phyloP scores from a whole-genome alignment of 2,888 invertebrate species.

The Acleris laterana region DNA sequence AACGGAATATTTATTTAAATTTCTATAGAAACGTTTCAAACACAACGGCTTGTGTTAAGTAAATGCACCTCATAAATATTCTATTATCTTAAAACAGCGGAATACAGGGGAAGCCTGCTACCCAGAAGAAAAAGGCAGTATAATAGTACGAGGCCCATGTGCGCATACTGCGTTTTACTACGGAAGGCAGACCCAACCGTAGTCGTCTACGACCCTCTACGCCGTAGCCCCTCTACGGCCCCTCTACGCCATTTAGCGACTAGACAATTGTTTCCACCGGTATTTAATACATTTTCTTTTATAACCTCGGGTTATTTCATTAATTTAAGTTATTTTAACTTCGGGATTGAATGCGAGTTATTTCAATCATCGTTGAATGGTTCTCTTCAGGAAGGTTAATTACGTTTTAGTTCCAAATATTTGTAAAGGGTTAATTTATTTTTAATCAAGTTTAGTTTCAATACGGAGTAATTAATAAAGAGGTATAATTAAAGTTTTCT shows the following conservation, averaged over 20 bases:
- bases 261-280: background rate
- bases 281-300: constrained; percentile 15
- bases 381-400: background rate
- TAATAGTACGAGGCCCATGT: too few species aligned
- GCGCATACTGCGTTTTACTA: too few species aligned
- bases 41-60: too few species aligned
- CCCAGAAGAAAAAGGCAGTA: too few species aligned
- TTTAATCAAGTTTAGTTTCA: too few species aligned
- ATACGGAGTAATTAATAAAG: too few species aligned
- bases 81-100: too few species aligned
- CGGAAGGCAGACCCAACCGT: constrained; percentile 1
- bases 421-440: constrained; percentile 11
- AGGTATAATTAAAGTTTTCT: too few species aligned
- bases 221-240: constrained; percentile 25
- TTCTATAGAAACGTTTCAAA: too few species aligned
- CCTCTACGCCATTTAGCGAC: constrained; percentile 2
- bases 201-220: constrained; percentile 17
- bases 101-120: too few species aligned
- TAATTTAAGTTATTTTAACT: constrained; percentile 19
- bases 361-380: constrained; percentile 7
- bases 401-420: constrained; percentile 13
- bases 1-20: too few species aligned
- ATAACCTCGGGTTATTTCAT: constrained; percentile 9
- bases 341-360: background rate
- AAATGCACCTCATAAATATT: too few species aligned